A percentile compares a stretch with the other conserved stretches of the same genome.
These are phyloP conservation scores for Arremon brunneinucha DNA, from an alignment of 2,797 vertebrate genomes.

Conservation along the genomic window DNA sequence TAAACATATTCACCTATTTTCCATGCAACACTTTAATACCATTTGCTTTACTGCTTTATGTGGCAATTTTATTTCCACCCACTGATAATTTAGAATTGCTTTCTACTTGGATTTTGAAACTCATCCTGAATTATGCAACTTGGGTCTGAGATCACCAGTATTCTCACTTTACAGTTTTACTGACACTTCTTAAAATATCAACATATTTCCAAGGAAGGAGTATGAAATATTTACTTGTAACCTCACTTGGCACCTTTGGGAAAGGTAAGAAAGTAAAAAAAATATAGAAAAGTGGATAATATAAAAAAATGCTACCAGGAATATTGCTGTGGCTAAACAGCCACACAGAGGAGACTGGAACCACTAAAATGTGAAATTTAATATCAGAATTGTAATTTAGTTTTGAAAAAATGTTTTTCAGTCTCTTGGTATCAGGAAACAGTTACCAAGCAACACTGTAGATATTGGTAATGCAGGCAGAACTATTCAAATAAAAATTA, in stretches of 20 bases:
- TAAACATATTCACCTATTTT: background rate
- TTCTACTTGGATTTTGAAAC: background rate
- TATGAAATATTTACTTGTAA: slow-evolving; percentile 20
- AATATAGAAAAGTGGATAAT: background rate
- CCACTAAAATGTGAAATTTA: background rate
- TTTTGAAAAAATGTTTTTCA: slow-evolving; percentile 11
- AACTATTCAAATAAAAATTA: slow-evolving; percentile 17
- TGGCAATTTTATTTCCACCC: background rate
- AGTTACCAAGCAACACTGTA: slow-evolving; percentile 48
- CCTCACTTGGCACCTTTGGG: background rate
- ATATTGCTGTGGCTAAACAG: background rate
- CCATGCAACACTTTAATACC: background rate
- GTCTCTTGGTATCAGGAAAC: background rate
- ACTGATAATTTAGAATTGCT: background rate
- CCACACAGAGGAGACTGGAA: background rate
- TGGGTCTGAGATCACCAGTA: background rate
- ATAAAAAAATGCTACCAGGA: background rate
- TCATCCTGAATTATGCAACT: background rate
- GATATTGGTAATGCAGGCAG: background rate
- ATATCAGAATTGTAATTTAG: slow-evolving; percentile 1
- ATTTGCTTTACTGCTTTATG: background rate
- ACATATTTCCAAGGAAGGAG: background rate
- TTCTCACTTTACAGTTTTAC: background rate
- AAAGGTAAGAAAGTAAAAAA: background rate
- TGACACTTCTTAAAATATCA: background rate